Conservation (phyloP, 2,888 invertebrate species). For the Strigamia maritima region DNA sequence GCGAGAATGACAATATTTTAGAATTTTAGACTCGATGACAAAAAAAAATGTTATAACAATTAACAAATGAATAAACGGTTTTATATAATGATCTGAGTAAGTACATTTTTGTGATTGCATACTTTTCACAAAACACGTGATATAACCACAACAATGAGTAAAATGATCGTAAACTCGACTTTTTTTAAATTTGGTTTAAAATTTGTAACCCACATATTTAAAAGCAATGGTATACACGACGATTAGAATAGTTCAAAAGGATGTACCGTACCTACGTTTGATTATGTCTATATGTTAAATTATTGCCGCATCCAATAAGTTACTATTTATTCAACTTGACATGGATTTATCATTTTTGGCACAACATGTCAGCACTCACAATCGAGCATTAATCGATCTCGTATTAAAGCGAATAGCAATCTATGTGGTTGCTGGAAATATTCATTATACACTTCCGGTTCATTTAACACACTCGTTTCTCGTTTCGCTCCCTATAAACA, state of each 20-base stretch:
- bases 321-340: neutral
- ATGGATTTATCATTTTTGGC: neutral
- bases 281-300: neutral
- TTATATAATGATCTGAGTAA: neutral
- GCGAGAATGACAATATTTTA: constrained; percentile 8
- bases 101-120: neutral
- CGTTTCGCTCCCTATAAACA: neutral
- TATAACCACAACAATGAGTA: neutral
- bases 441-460: neutral
- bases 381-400: neutral
- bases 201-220: neutral
- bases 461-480: neutral
- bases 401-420: too few species aligned
- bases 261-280: neutral
- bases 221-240: neutral
- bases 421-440: constrained; percentile 11
- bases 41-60: neutral
- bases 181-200: neutral
- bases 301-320: neutral
- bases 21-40: neutral
- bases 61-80: too few species aligned
- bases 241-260: neutral
- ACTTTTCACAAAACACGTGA: neutral
- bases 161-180: neutral
- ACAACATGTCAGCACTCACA: too few species aligned